Conservation (phyloP, 30 jellyfish, hydroid and myxozoan genomes). For the Pseudorhiza aurosa region DNA sequence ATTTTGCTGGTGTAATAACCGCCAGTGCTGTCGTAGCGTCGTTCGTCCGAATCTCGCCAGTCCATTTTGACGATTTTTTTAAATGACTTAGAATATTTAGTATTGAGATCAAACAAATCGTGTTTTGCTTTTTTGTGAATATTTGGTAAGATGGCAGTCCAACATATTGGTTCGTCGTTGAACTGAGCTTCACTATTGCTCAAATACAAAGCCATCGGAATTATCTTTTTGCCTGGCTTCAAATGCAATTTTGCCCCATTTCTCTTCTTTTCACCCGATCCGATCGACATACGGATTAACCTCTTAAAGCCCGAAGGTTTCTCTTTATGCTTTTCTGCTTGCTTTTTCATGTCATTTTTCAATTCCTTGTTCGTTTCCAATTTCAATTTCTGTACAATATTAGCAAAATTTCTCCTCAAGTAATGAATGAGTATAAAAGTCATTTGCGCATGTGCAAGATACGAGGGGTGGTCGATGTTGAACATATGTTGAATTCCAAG, state of each 20-base stretch:
- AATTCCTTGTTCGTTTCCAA: background rate
- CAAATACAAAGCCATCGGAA: conserved; percentile 14
- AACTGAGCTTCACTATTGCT: conserved; percentile 11
- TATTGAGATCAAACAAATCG: conserved; percentile 61
- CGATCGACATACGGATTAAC: background rate
- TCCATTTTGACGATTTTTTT: conserved; percentile 59
- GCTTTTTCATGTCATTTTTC: background rate
- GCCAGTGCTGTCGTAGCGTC: conserved; percentile 74
- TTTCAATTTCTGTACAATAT: conserved; percentile 20
- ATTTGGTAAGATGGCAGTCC: conserved; percentile 86
- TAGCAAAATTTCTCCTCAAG: conserved; percentile 44
- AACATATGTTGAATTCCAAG: conserved; percentile 57
- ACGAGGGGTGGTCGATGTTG: conserved; percentile 84
- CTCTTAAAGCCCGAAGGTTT: conserved; percentile 9
- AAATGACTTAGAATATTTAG: conserved; percentile 53
- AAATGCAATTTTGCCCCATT: background rate
- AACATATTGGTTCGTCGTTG: conserved; percentile 62
- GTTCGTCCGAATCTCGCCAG: conserved; percentile 81
- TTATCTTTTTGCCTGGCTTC: background rate
- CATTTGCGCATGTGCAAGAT: conserved; percentile 98
- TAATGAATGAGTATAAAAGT: conserved; percentile 61
- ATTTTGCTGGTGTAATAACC: conserved; percentile 57
- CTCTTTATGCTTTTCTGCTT: background rate
- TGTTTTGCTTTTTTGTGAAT: conserved; percentile 59
- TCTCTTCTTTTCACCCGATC: background rate